phyloP scores from a whole-genome alignment of 2,797 vertebrate species.

The Manis pentadactyla region DNA sequence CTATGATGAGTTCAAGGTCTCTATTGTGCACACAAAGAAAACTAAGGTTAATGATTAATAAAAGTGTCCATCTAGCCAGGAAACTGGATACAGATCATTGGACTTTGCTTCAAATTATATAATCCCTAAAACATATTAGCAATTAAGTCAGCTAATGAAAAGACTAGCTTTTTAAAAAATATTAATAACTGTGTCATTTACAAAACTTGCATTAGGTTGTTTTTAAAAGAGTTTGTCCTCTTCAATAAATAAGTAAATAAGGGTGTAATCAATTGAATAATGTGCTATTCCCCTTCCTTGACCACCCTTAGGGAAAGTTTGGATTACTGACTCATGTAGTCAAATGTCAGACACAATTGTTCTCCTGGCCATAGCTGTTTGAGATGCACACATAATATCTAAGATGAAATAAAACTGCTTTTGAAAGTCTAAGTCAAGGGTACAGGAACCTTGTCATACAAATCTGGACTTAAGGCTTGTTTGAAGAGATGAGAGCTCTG shows the following conservation, averaged over 20 bases:
- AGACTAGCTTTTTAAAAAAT: background rate
- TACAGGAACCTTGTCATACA: background rate
- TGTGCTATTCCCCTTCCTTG: background rate
- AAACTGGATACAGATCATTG: background rate
- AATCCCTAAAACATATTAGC: slow-evolving; percentile 1
- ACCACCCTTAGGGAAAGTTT: background rate
- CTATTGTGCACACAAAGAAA: background rate
- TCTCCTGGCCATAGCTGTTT: background rate
- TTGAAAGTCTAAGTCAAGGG: background rate
- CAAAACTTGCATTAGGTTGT: background rate
- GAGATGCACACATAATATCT: slow-evolving; percentile 6
- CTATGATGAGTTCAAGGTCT: background rate
- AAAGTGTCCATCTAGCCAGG: background rate
- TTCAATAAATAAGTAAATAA: background rate
- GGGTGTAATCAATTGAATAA: background rate
- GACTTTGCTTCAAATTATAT: background rate
- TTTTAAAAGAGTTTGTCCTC: slow-evolving; percentile 2
- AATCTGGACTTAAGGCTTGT: background rate
- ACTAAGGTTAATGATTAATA: background rate
- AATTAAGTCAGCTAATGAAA: background rate
- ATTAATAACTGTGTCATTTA: background rate
- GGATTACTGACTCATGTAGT: background rate
- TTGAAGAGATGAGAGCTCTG: slow-evolving; percentile 18
- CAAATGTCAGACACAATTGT: background rate
- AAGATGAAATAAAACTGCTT: slow-evolving; percentile 36